phyloP scores from a whole-genome alignment of 2,888 invertebrate genomes.

The Meiosimyza decipiens region DNA sequence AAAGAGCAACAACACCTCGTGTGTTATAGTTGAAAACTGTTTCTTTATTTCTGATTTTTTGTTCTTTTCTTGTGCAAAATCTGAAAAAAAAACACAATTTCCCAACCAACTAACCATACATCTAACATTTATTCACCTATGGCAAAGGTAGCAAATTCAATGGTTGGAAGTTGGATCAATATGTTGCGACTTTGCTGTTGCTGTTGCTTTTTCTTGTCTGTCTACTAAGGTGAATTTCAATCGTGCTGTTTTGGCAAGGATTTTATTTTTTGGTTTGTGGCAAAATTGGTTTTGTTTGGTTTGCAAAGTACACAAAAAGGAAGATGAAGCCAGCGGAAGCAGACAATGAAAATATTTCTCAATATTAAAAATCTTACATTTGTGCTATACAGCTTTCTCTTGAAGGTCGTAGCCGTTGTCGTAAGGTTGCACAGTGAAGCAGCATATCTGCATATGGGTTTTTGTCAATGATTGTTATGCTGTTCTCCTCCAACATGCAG shows the following conservation, averaged over 20 bases:
- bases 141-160: not conserved
- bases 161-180: constrained; percentile 10
- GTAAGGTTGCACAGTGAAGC: no score
- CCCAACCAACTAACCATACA: not conserved
- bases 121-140: not conserved
- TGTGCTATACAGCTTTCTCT: no score
- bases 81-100: no score
- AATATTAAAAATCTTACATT: no score
- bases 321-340: no score
- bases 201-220: not conserved
- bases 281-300: not conserved
- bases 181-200: not conserved
- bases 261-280: not conserved
- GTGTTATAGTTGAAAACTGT: not conserved
- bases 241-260: constrained; percentile 3
- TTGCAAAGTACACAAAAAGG: no score
- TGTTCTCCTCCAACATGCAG: no score
- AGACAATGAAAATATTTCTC: no score
- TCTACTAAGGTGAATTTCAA: constrained; percentile 7
- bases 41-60: not conserved
- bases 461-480: no score
- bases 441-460: no score
- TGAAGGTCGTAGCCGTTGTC: no score
- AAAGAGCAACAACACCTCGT: not conserved
- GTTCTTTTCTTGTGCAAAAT: not conserved